These are phyloP conservation scores for Gila robusta DNA, from an alignment of 2,797 vertebrate species.

Conservation along the genomic window DNA sequence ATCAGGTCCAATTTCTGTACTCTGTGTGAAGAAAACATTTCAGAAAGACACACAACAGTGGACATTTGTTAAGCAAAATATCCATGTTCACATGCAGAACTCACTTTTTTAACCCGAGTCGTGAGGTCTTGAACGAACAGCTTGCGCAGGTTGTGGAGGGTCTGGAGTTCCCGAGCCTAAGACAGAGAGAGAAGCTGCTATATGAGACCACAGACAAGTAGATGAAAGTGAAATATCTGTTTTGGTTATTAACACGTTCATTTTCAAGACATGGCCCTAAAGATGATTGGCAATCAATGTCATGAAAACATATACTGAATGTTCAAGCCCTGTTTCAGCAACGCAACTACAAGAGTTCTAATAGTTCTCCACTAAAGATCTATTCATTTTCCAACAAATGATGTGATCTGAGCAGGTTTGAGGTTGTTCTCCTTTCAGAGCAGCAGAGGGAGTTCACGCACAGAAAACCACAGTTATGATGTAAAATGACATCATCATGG, in stretches of 20 bases:
- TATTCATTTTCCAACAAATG: background rate
- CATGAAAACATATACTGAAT: background rate
- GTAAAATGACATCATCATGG: background rate
- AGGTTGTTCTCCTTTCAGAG: background rate
- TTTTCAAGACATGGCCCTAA: background rate
- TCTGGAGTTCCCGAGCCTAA: constrained; percentile 93
- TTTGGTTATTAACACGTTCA: background rate
- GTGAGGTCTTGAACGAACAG: constrained; percentile 98
- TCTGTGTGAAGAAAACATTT: constrained; percentile 71
- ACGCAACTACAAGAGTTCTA: no score
- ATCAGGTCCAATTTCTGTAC: constrained; percentile 88
- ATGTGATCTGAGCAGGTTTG: background rate
- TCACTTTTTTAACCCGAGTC: constrained; percentile 92
- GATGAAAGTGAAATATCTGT: background rate
- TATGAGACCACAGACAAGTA: background rate
- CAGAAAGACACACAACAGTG: constrained; percentile 3
- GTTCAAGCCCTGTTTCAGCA: background rate
- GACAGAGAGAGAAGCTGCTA: constrained; percentile 11
- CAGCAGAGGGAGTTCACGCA: background rate
- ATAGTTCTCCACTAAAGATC: background rate
- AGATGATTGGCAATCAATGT: background rate
- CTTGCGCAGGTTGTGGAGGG: constrained; percentile 95
- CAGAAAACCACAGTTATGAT: no score
- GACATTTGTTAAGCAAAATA: background rate
- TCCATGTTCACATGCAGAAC: constrained; percentile 48